Evolutionary conservation across 1,140 invertebrate genomes (phyloP).

Genomic region (Calliphora vicina): DNA sequence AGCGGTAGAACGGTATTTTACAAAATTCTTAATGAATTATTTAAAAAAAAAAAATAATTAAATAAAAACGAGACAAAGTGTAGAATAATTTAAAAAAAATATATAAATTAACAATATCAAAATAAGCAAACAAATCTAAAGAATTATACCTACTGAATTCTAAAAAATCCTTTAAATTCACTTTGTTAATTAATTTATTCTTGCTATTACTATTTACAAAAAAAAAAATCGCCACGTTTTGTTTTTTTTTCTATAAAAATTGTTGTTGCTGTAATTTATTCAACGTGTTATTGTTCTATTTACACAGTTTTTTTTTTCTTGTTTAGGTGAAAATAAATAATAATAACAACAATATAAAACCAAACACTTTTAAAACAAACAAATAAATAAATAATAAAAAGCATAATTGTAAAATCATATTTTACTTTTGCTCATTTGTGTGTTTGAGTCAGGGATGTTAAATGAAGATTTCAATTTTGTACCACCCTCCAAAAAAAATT

Average conservation of each 20-base stretch:
- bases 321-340: constrained; percentile 9
- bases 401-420: not conserved
- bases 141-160: too few relatives aligned
- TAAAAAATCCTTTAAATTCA: not conserved
- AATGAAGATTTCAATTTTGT: too few relatives aligned
- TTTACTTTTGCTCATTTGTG: not conserved
- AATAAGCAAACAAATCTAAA: too few relatives aligned
- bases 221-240: not conserved
- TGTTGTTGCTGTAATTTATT: not conserved
- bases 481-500: too few relatives aligned
- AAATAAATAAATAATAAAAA: constrained; percentile 4
- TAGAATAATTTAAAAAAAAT: too few relatives aligned
- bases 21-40: too few relatives aligned
- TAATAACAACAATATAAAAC: not conserved
- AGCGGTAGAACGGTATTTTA: too few relatives aligned
- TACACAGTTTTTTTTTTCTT: not conserved
- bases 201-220: not conserved
- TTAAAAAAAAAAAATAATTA: not conserved
- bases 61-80: not conserved
- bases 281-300: not conserved
- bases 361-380: not conserved
- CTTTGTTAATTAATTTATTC: not conserved
- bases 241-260: not conserved
- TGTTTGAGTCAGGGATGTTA: too few relatives aligned
- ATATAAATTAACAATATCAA: too few relatives aligned